Evolutionary conservation across 23 tunicate genomes (phyloP).

Genomic region (Phallusia fumigata): DNA sequence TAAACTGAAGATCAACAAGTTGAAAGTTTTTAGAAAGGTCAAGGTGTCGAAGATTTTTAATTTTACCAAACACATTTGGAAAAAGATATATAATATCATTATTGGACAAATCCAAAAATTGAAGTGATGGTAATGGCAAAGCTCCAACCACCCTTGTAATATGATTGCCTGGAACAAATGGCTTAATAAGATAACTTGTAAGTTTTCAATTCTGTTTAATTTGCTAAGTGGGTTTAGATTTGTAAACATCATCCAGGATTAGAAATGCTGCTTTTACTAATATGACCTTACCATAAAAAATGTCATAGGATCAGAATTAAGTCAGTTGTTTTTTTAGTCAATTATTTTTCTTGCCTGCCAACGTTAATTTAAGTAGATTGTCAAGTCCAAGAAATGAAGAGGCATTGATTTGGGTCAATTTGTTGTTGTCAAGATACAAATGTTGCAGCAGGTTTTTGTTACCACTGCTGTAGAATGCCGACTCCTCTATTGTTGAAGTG

Average conservation of each 20-base stretch:
- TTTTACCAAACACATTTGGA: neutral
- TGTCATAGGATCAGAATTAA: too few species aligned
- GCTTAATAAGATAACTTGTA: too few species aligned
- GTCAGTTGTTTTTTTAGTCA: too few species aligned
- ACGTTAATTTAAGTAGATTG: neutral
- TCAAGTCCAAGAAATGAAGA: neutral
- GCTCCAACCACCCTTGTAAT: neutral
- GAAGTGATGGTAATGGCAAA: neutral
- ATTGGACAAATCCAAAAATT: neutral
- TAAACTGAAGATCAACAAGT: neutral
- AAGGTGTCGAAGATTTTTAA: neutral
- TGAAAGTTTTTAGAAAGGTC: neutral
- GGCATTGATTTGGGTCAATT: neutral
- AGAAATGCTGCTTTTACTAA: too few species aligned
- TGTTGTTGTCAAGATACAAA: neutral
- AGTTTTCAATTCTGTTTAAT: too few species aligned
- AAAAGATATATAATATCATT: neutral
- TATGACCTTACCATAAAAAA: too few species aligned
- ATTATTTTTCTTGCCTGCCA: constrained; percentile 11
- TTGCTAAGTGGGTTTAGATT: too few species aligned
- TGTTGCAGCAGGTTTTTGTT: neutral
- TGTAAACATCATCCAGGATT: too few species aligned
- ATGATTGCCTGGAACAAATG: neutral
- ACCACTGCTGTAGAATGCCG: neutral
- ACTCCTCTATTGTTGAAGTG: constrained; percentile 7